Conservation (phyloP, 2,113 vertebrate genomes). For the Megaleporinus macrocephalus region DNA sequence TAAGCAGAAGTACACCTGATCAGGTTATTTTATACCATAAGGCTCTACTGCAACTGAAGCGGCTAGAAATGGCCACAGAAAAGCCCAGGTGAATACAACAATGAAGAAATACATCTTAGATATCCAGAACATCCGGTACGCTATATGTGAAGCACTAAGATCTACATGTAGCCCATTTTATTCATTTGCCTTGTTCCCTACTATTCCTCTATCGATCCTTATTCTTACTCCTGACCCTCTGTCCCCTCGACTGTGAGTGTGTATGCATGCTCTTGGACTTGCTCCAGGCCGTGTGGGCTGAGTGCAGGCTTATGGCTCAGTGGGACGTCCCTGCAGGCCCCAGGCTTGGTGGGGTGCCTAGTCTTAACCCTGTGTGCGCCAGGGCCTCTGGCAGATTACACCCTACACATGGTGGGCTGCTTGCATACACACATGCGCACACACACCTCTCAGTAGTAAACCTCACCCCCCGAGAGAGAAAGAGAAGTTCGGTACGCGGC, state of each 20-base stretch:
- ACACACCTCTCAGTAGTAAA: slow-evolving; percentile 25
- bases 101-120: not conserved
- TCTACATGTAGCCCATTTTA: not conserved
- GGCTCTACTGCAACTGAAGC: not conserved
- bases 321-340: slow-evolving; percentile 74
- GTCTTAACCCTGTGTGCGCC: slow-evolving; percentile 74
- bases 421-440: slow-evolving; percentile 48
- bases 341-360: slow-evolving; percentile 74
- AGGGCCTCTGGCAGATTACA: slow-evolving; percentile 76
- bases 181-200: not conserved
- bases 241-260: slow-evolving; percentile 14
- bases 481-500: slow-evolving; percentile 2
- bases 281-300: slow-evolving; percentile 49
- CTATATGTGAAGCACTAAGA: not conserved
- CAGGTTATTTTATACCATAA: not conserved
- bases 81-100: not conserved
- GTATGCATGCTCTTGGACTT: slow-evolving; percentile 36
- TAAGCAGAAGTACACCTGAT: too few relatives aligned
- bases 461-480: slow-evolving; percentile 4
- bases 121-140: not conserved
- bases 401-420: slow-evolving; percentile 70
- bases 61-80: not conserved
- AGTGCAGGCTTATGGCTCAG: slow-evolving; percentile 68
- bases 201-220: slow-evolving; percentile 14
- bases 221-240: slow-evolving; percentile 1